Evolutionary conservation across 2,797 vertebrate species (phyloP).

Genomic region (Mergus octosetaceus): DNA sequence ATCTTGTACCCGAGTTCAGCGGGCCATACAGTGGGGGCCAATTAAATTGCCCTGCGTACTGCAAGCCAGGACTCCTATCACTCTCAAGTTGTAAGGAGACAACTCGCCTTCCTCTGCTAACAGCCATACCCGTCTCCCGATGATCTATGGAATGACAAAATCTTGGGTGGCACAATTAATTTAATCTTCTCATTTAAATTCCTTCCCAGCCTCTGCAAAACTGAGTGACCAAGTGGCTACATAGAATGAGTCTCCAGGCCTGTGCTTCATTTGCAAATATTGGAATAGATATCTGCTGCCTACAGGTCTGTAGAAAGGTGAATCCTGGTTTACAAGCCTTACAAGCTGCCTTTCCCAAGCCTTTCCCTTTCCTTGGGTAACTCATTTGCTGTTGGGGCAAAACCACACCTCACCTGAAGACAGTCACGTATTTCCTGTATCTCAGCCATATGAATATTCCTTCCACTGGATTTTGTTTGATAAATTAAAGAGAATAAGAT

Average conservation of each 20-base stretch:
- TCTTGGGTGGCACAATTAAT: neutral
- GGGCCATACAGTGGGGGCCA: neutral
- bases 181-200: neutral
- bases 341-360: neutral
- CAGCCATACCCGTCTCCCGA: neutral
- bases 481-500: neutral
- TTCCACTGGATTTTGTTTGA: neutral
- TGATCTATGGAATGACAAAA: neutral
- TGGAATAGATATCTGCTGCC: neutral
- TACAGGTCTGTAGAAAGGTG: neutral
- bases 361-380: neutral
- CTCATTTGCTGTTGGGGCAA: neutral
- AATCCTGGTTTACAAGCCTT: neutral
- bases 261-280: neutral
- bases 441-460: accelerated
- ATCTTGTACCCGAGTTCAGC: neutral
- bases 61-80: neutral
- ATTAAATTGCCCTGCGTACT: neutral
- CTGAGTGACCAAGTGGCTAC: neutral
- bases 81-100: neutral
- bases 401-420: neutral
- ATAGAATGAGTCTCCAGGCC: neutral
- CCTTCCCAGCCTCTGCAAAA: neutral
- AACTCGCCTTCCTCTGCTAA: neutral
- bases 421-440: neutral